Conservation (phyloP, 2,113 vertebrate species). For the Potamarius usumacintae region DNA sequence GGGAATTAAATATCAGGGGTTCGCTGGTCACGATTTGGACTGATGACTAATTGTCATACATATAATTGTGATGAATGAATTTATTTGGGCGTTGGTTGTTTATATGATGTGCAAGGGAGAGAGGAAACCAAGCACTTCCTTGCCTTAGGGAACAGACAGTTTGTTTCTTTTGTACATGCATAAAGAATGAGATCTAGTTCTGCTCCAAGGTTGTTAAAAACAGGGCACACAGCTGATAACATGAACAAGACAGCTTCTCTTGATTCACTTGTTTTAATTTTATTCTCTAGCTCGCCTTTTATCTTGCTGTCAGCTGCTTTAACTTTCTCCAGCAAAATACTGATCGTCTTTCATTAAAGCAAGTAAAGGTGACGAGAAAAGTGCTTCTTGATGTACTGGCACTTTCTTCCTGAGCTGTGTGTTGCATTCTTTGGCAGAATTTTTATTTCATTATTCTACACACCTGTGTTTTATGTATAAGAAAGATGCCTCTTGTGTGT, state of each 20-base stretch:
- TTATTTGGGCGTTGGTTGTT: not conserved
- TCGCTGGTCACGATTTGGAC: not conserved
- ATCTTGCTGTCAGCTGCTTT: constrained; percentile 25
- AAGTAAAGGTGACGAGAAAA: constrained; percentile 51
- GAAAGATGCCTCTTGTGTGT: not conserved
- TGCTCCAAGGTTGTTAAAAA: not conserved
- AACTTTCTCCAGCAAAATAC: constrained; percentile 36
- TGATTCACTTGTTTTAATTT: not conserved
- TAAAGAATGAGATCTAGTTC: not conserved
- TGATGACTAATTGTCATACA: not conserved
- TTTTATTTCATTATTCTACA: constrained; percentile 4
- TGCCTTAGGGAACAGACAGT: not conserved
- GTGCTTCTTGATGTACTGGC: constrained; percentile 47
- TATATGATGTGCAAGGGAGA: not conserved
- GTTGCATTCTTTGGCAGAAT: not conserved
- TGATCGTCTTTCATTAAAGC: constrained; percentile 59
- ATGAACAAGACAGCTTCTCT: not conserved
- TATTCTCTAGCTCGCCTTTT: constrained; percentile 19
- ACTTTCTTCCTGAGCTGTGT: not conserved
- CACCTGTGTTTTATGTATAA: constrained; percentile 4
- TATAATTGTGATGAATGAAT: not conserved
- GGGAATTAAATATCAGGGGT: not conserved
- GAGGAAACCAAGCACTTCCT: not conserved
- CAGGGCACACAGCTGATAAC: not conserved
- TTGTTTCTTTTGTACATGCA: not conserved